These are phyloP conservation scores for Drosophila santomea DNA, from an alignment of 1,140 invertebrate species.

Conservation along the genomic window DNA sequence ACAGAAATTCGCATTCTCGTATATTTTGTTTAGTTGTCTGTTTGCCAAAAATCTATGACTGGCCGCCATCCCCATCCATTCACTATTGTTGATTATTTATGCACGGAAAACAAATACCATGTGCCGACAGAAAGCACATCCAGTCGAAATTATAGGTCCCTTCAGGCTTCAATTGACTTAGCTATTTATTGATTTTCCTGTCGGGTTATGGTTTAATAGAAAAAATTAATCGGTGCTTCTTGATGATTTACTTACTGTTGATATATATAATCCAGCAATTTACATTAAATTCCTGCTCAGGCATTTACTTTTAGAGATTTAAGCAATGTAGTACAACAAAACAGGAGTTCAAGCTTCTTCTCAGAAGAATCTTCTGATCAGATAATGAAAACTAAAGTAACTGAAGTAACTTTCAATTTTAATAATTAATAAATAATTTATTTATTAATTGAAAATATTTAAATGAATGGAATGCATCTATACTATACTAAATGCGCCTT, in stretches of 20 bases:
- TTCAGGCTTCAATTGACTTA: slow-evolving; percentile 55
- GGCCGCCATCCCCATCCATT: slow-evolving; percentile 5
- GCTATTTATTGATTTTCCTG: slow-evolving; percentile 20
- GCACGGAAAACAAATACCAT: slow-evolving; percentile 65
- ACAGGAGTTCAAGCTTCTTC: slow-evolving; percentile 27
- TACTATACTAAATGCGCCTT: too few relatives aligned
- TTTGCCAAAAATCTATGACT: slow-evolving; percentile 61
- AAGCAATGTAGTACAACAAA: slow-evolving; percentile 63
- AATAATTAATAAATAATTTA: neutral
- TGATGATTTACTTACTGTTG: slow-evolving; percentile 19
- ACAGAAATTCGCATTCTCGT: slow-evolving; percentile 45
- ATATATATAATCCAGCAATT: slow-evolving; percentile 21
- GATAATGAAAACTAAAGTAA: slow-evolving; percentile 4
- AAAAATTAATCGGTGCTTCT: slow-evolving; percentile 23
- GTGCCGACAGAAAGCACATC: slow-evolving; percentile 12
- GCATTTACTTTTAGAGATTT: slow-evolving; percentile 2
- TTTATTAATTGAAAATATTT: neutral
- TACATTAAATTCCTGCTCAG: slow-evolving; percentile 11
- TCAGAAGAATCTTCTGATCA: neutral
- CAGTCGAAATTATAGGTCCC: slow-evolving; percentile 17
- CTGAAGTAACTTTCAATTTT: too few relatives aligned
- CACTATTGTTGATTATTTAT: slow-evolving; percentile 64
- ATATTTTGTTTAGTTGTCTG: slow-evolving; percentile 51
- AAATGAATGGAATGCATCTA: too few relatives aligned
- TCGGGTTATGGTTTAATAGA: slow-evolving; percentile 8